Evolutionary conservation across 2,797 vertebrate species (phyloP).

Genomic region (Synaphobranchus kaupii): DNA sequence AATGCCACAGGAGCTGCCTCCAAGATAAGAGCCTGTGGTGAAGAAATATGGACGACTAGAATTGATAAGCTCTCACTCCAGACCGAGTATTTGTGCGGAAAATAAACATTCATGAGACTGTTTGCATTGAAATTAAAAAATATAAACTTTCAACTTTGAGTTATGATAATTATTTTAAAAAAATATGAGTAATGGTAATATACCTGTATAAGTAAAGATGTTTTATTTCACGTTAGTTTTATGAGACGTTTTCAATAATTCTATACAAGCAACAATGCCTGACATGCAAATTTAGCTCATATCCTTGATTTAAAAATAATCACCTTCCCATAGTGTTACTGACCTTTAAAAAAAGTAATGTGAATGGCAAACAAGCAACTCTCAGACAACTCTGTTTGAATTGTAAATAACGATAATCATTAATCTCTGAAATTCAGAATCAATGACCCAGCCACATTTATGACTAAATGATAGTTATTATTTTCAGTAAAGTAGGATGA

Average conservation of each 20-base stretch:
- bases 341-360: too few relatives aligned
- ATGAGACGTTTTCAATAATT: not conserved
- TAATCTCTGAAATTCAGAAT: not conserved
- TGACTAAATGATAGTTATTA: not conserved
- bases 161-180: not conserved
- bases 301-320: not conserved
- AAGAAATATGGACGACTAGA: not conserved
- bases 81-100: not conserved
- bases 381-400: too few relatives aligned
- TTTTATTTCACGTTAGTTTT: not conserved
- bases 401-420: too few relatives aligned
- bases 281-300: not conserved
- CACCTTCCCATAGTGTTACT: not conserved
- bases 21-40: constrained; percentile 1
- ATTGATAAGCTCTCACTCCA: constrained; percentile 3
- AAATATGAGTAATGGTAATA: not conserved
- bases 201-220: not conserved
- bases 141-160: not conserved
- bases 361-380: not conserved
- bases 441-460: not conserved
- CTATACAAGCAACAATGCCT: too few relatives aligned
- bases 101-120: not conserved
- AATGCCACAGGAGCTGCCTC: constrained; percentile 13
- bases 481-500: not conserved
- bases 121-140: not conserved